phyloP scores from a whole-genome alignment of 2,888 invertebrate genomes.

The Phanerotoma sp. region DNA sequence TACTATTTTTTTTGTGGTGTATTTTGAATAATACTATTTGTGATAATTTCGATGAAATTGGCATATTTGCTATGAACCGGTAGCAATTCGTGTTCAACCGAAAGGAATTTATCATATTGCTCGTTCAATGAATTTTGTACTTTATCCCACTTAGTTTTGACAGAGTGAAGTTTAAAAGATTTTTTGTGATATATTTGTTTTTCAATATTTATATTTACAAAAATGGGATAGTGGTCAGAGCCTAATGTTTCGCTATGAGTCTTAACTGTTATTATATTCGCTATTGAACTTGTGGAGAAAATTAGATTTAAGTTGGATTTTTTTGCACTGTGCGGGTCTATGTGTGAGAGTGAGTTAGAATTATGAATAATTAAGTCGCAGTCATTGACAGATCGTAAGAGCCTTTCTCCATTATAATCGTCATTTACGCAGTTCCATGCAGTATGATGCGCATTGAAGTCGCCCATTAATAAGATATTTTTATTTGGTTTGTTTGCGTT shows the following conservation, averaged over 20 bases:
- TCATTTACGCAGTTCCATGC: neutral
- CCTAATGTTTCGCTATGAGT: conserved; percentile 1
- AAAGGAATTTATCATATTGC: neutral
- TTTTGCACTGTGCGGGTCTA: neutral
- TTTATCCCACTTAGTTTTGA: conserved; percentile 1
- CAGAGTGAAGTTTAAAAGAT: neutral
- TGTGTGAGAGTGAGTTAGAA: neutral
- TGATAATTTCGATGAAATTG: neutral
- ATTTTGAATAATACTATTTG: neutral
- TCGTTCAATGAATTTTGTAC: neutral
- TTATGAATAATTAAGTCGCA: neutral
- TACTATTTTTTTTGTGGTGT: conserved; percentile 1
- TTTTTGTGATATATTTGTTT: conserved; percentile 5
- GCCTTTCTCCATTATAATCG: neutral
- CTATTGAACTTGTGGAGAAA: neutral
- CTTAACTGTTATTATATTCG: too few species aligned
- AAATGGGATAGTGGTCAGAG: conserved; percentile 8
- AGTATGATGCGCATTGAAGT: conserved; percentile 1
- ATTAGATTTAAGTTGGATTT: conserved; percentile 7
- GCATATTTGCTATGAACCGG: conserved; percentile 1
- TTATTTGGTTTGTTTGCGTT: neutral
- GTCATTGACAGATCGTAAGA: neutral
- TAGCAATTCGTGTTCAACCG: neutral
- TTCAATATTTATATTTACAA: neutral
- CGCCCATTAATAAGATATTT: neutral